Evolutionary conservation across 2,888 invertebrate genomes (phyloP), one percentile per base, ranked within the genome.

Genomic region (Schizaphis graminum): DNA sequence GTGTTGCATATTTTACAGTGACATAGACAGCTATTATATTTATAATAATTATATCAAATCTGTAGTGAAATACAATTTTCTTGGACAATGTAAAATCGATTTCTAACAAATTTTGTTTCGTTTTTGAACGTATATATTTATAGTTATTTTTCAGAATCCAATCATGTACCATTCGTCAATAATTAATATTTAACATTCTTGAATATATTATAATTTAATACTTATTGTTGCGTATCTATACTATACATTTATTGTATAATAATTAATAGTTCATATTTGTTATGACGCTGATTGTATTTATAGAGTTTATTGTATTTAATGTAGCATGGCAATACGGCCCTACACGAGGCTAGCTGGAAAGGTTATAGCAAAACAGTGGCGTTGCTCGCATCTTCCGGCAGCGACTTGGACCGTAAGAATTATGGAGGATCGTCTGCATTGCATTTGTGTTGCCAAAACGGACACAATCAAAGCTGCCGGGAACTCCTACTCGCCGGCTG

Each of bases 301-400:
- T 77, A 47, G 44, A 44, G 44, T 47, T 7, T 7, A 47, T 47
- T 47, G 44, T 47, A 47, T 47, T 47, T 47, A 35, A 77, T 77
- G 21, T 96, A 98, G 98, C 98, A 99, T 96, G 99, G 99, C 95
- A 99, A 99, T 96, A 98, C 98, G 24, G 98, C 99, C 0, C 96
- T 98, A 28, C 99, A 99, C 96, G 99, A 99, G 96, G 98, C 99
- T 26, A 97, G 99, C 7, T 99, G 99, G 98, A 98, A 99, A 95
- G 99, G 99, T 21, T 98, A 97, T 96, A 98, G 98, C 95, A 97
- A 97, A 94, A 98, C 98, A 95, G 97, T 98, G 95, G 97, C 97
- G 92, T 97, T 97, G 94, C 96, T 96, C 5, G 96, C 97, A 90
- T 96, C 97, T 95, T 97, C 97, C 95, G 97, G 97, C 92, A 97